Conservation (phyloP, 64 coral and sea anemone genomes). For the Catalaphyllia jardinei region DNA sequence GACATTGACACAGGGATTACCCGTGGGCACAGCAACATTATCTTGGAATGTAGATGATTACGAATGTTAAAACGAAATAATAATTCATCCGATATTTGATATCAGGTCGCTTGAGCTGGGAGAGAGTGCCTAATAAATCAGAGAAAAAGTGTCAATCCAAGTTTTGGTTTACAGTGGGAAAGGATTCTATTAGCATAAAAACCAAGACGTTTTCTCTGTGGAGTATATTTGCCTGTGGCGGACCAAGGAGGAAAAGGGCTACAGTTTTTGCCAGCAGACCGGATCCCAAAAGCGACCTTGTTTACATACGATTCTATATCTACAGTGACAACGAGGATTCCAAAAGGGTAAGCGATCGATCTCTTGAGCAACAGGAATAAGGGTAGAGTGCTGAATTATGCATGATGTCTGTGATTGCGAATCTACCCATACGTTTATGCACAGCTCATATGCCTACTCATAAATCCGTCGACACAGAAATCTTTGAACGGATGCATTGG, state of each 20-base stretch:
- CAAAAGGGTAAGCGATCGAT: not conserved
- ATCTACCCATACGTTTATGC: no score
- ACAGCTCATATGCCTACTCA: no score
- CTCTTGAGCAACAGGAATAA: not conserved
- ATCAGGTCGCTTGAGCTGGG: not conserved
- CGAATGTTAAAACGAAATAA: not conserved
- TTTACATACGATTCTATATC: slow-evolving; percentile 2
- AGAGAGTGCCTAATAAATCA: not conserved
- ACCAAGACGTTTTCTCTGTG: slow-evolving; percentile 5
- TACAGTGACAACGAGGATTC: slow-evolving; percentile 33
- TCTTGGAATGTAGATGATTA: not conserved
- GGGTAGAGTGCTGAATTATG: no score
- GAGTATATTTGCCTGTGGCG: slow-evolving; percentile 5
- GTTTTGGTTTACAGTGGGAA: slow-evolving; percentile 10
- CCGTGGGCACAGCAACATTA: no score
- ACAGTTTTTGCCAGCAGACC: slow-evolving; percentile 7
- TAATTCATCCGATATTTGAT: not conserved
- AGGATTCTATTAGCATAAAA: not conserved
- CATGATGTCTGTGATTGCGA: no score
- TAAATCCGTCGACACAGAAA: no score
- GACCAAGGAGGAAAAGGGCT: slow-evolving; percentile 16
- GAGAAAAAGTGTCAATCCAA: slow-evolving; percentile 6
- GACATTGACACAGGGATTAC: no score
- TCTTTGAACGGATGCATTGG: no score
- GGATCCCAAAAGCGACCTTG: not conserved